Conservation (phyloP, 2,888 invertebrate species). For the Criorhina ranunculi region DNA sequence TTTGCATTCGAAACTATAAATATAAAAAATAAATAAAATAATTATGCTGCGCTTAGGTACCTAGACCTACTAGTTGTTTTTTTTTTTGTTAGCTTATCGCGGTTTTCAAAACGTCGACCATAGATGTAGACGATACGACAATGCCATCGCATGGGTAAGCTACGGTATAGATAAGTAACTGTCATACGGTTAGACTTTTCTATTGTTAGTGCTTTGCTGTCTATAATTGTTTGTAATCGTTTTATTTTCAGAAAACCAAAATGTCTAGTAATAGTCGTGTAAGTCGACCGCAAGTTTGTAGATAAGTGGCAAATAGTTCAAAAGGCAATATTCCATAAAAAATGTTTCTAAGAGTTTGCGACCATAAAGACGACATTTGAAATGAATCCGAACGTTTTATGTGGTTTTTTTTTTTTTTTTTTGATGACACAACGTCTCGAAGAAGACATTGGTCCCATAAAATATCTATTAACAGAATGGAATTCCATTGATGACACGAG, state of each 20-base stretch:
- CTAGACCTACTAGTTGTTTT: slow-evolving; percentile 20
- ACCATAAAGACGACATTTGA: neutral
- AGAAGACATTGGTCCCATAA: slow-evolving; percentile 10
- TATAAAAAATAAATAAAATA: slow-evolving; percentile 13
- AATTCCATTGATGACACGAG: neutral
- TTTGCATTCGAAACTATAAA: slow-evolving; percentile 48
- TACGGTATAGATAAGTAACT: slow-evolving; percentile 34
- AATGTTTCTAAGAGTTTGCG: no score
- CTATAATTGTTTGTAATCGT: slow-evolving; percentile 7
- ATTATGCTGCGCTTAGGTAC: slow-evolving; percentile 40
- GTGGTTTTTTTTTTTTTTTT: no score
- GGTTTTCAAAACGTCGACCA: slow-evolving; percentile 41
- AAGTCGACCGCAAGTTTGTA: slow-evolving; percentile 34
- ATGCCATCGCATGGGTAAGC: neutral
- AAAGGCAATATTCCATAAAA: no score
- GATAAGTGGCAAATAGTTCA: slow-evolving; percentile 18
- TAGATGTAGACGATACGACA: slow-evolving; percentile 44
- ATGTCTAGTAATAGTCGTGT: slow-evolving; percentile 28
- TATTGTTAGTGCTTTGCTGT: slow-evolving; percentile 5
- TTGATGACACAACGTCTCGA: neutral
- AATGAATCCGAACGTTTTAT: neutral
- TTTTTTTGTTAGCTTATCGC: slow-evolving; percentile 49
- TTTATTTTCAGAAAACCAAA: slow-evolving; percentile 31
- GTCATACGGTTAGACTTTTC: slow-evolving; percentile 10
- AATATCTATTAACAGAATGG: slow-evolving; percentile 7